Evolutionary conservation across 2,888 invertebrate species (phyloP).

Genomic region (Tipula confusa): DNA sequence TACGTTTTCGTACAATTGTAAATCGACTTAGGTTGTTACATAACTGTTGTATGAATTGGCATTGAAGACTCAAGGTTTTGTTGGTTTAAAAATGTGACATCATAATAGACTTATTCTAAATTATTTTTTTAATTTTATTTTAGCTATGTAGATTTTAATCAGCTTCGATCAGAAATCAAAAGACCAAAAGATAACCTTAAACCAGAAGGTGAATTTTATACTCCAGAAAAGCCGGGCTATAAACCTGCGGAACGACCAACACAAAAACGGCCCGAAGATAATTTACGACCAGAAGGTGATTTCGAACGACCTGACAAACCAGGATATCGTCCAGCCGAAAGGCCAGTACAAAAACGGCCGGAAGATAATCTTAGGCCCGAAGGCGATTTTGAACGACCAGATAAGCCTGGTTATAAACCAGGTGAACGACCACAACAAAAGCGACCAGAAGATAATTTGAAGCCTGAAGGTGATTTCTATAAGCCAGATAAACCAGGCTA

Average conservation of each 20-base stretch:
- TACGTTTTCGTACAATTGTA: background rate
- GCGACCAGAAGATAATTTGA: slow-evolving; percentile 52
- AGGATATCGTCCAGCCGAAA: slow-evolving; percentile 51
- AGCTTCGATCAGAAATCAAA: background rate
- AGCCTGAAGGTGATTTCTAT: slow-evolving; percentile 50
- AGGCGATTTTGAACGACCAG: slow-evolving; percentile 34
- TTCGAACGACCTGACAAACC: slow-evolving; percentile 44
- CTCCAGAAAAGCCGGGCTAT: slow-evolving; percentile 39
- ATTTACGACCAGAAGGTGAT: slow-evolving; percentile 55
- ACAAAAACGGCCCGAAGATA: slow-evolving; percentile 52
- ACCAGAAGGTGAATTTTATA: slow-evolving; percentile 40
- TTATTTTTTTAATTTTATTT: background rate
- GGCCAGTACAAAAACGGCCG: slow-evolving; percentile 47
- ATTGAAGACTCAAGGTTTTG: background rate
- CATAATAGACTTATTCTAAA: too few relatives aligned
- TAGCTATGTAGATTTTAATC: background rate
- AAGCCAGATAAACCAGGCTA: slow-evolving; percentile 44
- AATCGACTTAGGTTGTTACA: background rate
- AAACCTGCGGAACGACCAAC: slow-evolving; percentile 49
- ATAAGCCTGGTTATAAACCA: slow-evolving; percentile 31
- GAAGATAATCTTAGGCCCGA: slow-evolving; percentile 37
- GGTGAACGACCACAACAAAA: slow-evolving; percentile 42
- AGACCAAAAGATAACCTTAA: slow-evolving; percentile 51
- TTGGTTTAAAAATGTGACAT: background rate
- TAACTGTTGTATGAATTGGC: background rate